Conservation (phyloP, 2,113 vertebrate genomes). For the Amphiprion ocellaris region DNA sequence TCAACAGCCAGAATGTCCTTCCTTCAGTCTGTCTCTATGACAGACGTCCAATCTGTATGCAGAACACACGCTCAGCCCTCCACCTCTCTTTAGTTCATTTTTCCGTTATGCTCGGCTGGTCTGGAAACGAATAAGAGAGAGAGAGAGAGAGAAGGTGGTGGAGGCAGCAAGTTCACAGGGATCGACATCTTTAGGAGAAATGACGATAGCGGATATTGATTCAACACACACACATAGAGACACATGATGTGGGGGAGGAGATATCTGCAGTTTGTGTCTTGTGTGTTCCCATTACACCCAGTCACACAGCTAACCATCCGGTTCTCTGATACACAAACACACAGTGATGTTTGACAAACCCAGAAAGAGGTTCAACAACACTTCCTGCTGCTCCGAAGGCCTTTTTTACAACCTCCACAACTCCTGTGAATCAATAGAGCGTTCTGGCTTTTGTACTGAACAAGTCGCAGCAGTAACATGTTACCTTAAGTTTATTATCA, state of each 20-base stretch:
- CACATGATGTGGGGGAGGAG: neutral
- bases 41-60: constrained; percentile 40
- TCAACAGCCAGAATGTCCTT: constrained; percentile 23
- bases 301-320: neutral
- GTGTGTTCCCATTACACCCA: neutral
- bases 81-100: constrained; percentile 1
- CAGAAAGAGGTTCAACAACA: neutral
- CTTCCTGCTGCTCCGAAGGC: too few relatives aligned
- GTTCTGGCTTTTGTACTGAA: too few relatives aligned
- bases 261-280: neutral
- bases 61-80: constrained; percentile 13
- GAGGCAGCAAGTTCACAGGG: constrained; percentile 40
- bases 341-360: neutral
- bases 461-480: too few relatives aligned
- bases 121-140: neutral
- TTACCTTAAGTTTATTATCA: too few relatives aligned
- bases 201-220: constrained; percentile 7
- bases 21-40: constrained; percentile 3
- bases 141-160: constrained; percentile 10
- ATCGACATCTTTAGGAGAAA: constrained; percentile 45
- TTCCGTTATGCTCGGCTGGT: constrained; percentile 18
- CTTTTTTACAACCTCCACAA: too few relatives aligned
- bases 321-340: neutral
- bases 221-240: neutral
- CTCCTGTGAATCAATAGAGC: too few relatives aligned